Evolutionary conservation across 92 coral and sea anemone species (phyloP), one percentile per base, ranked within the genome.

Genomic region (Epizoanthus scotinus): DNA sequence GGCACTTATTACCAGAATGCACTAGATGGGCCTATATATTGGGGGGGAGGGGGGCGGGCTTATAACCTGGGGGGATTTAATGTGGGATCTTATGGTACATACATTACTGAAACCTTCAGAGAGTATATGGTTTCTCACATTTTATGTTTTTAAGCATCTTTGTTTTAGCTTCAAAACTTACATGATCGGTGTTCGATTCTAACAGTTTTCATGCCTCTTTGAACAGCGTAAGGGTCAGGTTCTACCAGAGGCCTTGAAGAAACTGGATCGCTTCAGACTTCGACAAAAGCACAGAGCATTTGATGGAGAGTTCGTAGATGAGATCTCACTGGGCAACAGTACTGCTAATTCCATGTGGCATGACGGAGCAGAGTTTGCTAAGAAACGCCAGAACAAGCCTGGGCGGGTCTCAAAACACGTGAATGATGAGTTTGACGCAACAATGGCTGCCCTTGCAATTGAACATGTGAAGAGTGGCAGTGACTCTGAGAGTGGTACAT

Each of bases 351-450:
- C 75, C 15, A 91, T 82, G 70, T 95, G 99, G 99, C 83, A 84
- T 69, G 99, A 95, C 9, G 99, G 99, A 7, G 86, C 90, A 9
- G 79, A 75, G 26, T 95, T 95, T 82, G 61, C 92, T 31, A 82
- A 84, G 2, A 79, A 79, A 52, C 91, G 91, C 77, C 84, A 82
- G 61, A 86, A 82, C 49, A 90, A 84, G 55, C 71, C 89, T 71
- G 94, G 94, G 31, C 94, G 87, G 31, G 82, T 91, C 0, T 84
- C 73, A 44, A 94, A 89, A 70, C 97, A 79, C 29, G 78, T 81
- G 18, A 40, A 50, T 53, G 87, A 84, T 24, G 84, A 82, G 10
- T 49, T 81, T 27, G 68, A 66, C 38, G 64, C 56, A 52, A 58
- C 38, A 25, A 17, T 54, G 29, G 44, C 60, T 52, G 20, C 55